Evolutionary conservation across 1,140 invertebrate species (phyloP).

Genomic region (Psilanteris sp.): DNA sequence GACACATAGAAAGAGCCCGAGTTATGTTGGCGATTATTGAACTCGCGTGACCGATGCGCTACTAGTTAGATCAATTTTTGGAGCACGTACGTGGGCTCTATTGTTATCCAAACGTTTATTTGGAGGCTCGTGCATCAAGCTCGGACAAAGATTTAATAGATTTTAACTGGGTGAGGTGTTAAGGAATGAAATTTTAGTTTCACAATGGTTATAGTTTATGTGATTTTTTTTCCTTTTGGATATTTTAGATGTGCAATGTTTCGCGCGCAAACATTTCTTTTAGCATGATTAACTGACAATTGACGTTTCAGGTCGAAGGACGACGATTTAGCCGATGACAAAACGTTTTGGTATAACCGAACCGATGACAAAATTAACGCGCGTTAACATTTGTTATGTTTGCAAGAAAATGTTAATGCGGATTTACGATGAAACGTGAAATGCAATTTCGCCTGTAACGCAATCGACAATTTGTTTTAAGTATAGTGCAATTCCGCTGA

Average conservation of each 20-base stretch:
- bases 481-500: not conserved
- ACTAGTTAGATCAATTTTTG: conserved; percentile 54
- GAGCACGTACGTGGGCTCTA: conserved; percentile 34
- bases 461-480: conserved; percentile 1
- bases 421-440: too few species aligned
- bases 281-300: too few species aligned
- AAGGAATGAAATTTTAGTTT: conserved; percentile 26
- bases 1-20: conserved; percentile 17
- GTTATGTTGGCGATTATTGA: conserved; percentile 31
- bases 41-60: conserved; percentile 47
- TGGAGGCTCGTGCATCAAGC: conserved; percentile 17
- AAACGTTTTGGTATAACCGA: too few species aligned
- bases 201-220: conserved; percentile 14
- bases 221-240: too few species aligned
- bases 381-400: too few species aligned
- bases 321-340: too few species aligned
- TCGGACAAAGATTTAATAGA: conserved; percentile 33
- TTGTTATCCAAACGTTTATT: conserved; percentile 54
- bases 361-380: too few species aligned
- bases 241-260: conserved; percentile 48
- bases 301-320: too few species aligned
- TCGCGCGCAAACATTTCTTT: conserved; percentile 1
- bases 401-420: too few species aligned
- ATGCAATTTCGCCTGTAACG: too few species aligned
- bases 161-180: conserved; percentile 21